Evolutionary conservation across 92 coral and sea anemone genomes (phyloP).

Genomic region (Blastomussa wellsi): DNA sequence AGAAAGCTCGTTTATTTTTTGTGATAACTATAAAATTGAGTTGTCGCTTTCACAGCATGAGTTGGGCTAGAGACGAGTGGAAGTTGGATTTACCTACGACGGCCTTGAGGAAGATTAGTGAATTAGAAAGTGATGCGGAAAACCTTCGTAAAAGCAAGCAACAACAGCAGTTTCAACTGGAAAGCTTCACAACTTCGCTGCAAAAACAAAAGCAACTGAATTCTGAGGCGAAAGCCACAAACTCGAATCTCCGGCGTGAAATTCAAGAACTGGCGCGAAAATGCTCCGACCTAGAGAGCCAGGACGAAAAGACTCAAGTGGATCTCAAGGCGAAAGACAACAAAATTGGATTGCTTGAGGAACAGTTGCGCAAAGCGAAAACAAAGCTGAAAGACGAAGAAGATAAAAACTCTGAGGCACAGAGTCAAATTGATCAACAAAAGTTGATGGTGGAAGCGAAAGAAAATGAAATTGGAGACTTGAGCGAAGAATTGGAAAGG

Average conservation of each 20-base stretch:
- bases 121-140: conserved; percentile 71
- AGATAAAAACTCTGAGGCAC: conserved; percentile 56
- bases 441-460: conserved; percentile 49
- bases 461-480: conserved; percentile 45
- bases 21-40: background rate
- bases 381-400: conserved; percentile 60
- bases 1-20: background rate
- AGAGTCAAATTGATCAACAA: conserved; percentile 48
- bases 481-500: conserved; percentile 52
- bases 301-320: conserved; percentile 53
- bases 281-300: conserved; percentile 58
- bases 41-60: conserved; percentile 33
- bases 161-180: conserved; percentile 78
- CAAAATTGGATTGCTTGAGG: conserved; percentile 66
- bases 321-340: conserved; percentile 65
- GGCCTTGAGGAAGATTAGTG: conserved; percentile 67
- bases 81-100: conserved; percentile 74
- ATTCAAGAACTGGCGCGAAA: conserved; percentile 64
- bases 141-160: conserved; percentile 68
- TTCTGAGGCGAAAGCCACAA: conserved; percentile 56
- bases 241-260: conserved; percentile 59
- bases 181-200: conserved; percentile 56
- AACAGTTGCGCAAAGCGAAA: conserved; percentile 63
- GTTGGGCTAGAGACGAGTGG: conserved; percentile 95
- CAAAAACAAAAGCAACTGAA: conserved; percentile 64